Evolutionary conservation across 2,113 vertebrate species (phyloP).

Genomic region (Xiphophorus maculatus): DNA sequence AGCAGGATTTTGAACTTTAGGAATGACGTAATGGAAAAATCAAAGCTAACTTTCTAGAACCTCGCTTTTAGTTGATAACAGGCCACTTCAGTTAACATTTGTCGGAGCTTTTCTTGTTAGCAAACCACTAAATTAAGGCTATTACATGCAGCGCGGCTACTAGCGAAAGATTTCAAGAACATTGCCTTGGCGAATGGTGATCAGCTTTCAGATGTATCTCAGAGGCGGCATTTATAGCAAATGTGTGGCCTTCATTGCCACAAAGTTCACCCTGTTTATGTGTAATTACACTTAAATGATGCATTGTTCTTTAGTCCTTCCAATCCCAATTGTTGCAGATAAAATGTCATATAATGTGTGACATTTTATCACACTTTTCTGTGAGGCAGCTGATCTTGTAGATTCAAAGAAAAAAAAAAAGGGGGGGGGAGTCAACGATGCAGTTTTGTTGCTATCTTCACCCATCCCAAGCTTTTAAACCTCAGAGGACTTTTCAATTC

Average conservation of each 20-base stretch:
- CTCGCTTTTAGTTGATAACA: no score
- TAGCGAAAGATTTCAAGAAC: neutral
- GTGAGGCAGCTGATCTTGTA: neutral
- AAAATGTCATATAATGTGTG: neutral
- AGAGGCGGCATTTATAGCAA: neutral
- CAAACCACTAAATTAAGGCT: neutral
- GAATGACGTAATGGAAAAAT: no score
- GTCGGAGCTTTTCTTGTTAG: neutral
- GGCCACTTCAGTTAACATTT: neutral
- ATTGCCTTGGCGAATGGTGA: neutral
- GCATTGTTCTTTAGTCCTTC: neutral
- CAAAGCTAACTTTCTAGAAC: no score
- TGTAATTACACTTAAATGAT: neutral
- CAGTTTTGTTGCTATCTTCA: conserved; percentile 50
- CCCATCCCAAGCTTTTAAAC: conserved; percentile 20
- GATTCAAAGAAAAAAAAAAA: neutral
- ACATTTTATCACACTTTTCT: neutral
- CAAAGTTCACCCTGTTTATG: neutral
- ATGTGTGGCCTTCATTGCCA: neutral
- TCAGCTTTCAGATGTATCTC: neutral
- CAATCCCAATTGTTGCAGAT: neutral
- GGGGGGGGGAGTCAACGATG: conserved; percentile 15
- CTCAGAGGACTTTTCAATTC: no score
- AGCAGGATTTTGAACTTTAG: no score
- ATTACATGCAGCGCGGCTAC: neutral